Evolutionary conservation across 2,888 invertebrate species (phyloP).

Genomic region (Neria commutata): DNA sequence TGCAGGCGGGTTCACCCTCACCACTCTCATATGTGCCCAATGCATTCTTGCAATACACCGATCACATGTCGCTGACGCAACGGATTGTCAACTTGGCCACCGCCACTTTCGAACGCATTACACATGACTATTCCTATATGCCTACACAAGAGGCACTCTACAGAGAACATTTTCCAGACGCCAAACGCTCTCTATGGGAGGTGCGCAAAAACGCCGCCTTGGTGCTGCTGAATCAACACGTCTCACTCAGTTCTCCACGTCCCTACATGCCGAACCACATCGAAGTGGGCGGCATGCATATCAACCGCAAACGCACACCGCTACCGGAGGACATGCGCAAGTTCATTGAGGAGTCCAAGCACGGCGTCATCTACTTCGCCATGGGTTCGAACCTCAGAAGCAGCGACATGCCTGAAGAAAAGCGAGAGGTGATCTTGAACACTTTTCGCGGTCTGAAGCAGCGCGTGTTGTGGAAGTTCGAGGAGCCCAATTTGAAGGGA

Average conservation of each 20-base stretch:
- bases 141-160: conserved; percentile 43
- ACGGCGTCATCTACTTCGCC: conserved; percentile 63
- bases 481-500: conserved; percentile 48
- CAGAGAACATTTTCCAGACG: conserved; percentile 42
- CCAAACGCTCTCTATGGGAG: conserved; percentile 37
- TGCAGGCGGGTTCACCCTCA: conserved; percentile 45
- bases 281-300: conserved; percentile 57
- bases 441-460: conserved; percentile 37
- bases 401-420: conserved; percentile 42
- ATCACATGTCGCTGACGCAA: conserved; percentile 55
- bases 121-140: conserved; percentile 37
- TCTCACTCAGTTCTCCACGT: conserved; percentile 46
- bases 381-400: conserved; percentile 60
- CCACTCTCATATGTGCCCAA: conserved; percentile 53
- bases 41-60: conserved; percentile 32
- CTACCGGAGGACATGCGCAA: conserved; percentile 50
- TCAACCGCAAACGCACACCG: conserved; percentile 41
- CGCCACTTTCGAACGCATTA: conserved; percentile 31
- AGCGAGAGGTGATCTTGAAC: conserved; percentile 33
- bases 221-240: conserved; percentile 55
- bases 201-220: conserved; percentile 47
- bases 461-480: conserved; percentile 62
- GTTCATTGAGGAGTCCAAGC: conserved; percentile 55
- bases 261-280: conserved; percentile 57
- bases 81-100: conserved; percentile 50